Evolutionary conservation across 2,888 invertebrate genomes (phyloP).

Genomic region (Fragum sueziense): DNA sequence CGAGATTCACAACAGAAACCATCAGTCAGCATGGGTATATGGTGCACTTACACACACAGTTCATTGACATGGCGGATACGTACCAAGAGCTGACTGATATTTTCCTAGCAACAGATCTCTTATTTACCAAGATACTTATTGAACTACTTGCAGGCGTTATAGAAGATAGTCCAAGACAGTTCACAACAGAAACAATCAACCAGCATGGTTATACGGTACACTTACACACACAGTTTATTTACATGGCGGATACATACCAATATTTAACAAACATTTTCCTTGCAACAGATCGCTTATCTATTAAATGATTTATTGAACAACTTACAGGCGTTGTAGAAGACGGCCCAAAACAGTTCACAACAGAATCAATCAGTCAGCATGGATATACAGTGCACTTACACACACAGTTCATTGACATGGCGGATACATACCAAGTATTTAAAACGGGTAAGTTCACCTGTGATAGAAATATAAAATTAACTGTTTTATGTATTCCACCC

Average conservation of each 20-base stretch:
- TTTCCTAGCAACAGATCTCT: too few species aligned
- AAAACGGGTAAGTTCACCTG: background rate
- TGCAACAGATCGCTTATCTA: too few species aligned
- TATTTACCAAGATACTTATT: too few species aligned
- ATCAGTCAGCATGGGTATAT: background rate
- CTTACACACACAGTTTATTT: background rate
- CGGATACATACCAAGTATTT: slow-evolving; percentile 9
- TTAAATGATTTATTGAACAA: too few species aligned
- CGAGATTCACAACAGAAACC: background rate
- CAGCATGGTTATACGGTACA: background rate
- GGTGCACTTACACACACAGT: background rate
- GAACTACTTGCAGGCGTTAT: background rate
- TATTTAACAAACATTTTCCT: too few species aligned
- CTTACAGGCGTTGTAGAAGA: background rate
- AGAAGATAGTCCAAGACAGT: background rate
- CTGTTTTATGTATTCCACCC: background rate
- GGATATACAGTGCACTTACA: background rate
- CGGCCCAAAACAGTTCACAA: background rate
- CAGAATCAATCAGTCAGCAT: background rate
- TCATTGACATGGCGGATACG: background rate
- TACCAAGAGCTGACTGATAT: too few species aligned
- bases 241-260: slow-evolving; percentile 3
- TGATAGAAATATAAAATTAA: background rate
- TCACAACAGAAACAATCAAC: background rate
- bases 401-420: background rate